Conservation (phyloP, 1,140 invertebrate species). For the Caerostris darwini region DNA sequence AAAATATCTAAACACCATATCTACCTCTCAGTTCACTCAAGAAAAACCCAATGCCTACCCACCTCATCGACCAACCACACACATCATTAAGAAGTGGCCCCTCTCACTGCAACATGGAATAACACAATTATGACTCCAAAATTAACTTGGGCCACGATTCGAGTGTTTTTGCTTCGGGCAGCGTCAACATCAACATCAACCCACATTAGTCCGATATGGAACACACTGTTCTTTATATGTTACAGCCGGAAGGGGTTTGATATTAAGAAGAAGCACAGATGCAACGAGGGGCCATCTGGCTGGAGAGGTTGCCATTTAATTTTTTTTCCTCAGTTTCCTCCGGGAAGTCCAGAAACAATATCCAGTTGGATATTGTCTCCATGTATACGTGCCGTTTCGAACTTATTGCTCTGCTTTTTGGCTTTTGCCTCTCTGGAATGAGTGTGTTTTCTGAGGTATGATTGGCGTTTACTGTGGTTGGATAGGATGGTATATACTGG, state of each 20-base stretch:
- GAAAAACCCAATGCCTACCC: too few relatives aligned
- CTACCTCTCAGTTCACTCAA: neutral
- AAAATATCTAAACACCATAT: neutral
- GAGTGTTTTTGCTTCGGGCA: too few relatives aligned
- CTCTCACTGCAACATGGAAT: neutral
- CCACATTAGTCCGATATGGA: neutral
- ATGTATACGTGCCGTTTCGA: neutral
- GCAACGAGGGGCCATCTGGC: neutral
- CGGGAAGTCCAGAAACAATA: neutral
- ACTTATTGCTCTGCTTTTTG: neutral
- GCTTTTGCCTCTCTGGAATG: neutral
- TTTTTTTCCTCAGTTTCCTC: neutral
- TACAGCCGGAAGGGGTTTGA: neutral
- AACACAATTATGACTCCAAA: conserved; percentile 1
- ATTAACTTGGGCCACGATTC: neutral
- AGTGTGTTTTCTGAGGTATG: neutral
- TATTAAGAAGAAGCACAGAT: too few relatives aligned
- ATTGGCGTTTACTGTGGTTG: neutral
- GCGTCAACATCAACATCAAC: neutral
- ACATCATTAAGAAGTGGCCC: neutral
- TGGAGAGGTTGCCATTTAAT: neutral
- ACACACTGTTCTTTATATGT: neutral
- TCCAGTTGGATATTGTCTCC: conserved; percentile 2
- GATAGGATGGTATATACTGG: too few relatives aligned
- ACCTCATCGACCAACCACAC: too few relatives aligned